Evolutionary conservation across 2,797 vertebrate genomes (phyloP), one percentile per base, ranked within the genome.

Genomic region (Dendrocincla fuliginosa): DNA sequence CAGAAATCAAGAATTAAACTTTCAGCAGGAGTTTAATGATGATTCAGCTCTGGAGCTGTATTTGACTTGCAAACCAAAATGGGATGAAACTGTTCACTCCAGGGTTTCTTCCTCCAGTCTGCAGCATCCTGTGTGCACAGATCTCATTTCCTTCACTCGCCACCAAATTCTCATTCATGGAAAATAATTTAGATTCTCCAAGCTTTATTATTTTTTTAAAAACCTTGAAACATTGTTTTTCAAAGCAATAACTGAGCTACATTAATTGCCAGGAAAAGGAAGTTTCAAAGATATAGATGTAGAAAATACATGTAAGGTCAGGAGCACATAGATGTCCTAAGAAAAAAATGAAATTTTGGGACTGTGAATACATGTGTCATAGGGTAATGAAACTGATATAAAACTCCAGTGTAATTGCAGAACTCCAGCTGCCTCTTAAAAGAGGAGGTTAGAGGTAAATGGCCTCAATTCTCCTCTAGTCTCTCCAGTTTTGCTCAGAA

Each of bases 31-130:
- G 27, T 39, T 27, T 85, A 84, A 64, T 85, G 85, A 71, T 75
- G 53, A 96, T 90, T 95, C 80, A 63, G 49, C 84, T 85, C 56
- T 84, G 41, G 44, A 92, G 24, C 30, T 82, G 32, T 49, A 82
- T 92, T 93, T 87, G 74, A 94, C 92, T 92, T 89, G 77, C 63
- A 92, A 94, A 84, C 77, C 64, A 37, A 87, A 94, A 56, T 25
- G 47, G 53, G 49, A 32, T 89, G 67, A 86, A 95, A 77, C 28
- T 56, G 15, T 87, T 95, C 78, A 37, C 71, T 74, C 71, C n/a
- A 82, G 61, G 46, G 80, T 90, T 84, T n/a, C 44, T 91, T 86
- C 80, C 57, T 84, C 25, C 49, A 81, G 41, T 42, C 44, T 77
- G 60, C 79, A 53, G 49, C 56, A 86, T 76, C 61, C 74, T 86